Evolutionary conservation across 2,113 vertebrate species (phyloP), one percentile per base, ranked within the genome.

Genomic region (Entosphenus tridentatus): DNA sequence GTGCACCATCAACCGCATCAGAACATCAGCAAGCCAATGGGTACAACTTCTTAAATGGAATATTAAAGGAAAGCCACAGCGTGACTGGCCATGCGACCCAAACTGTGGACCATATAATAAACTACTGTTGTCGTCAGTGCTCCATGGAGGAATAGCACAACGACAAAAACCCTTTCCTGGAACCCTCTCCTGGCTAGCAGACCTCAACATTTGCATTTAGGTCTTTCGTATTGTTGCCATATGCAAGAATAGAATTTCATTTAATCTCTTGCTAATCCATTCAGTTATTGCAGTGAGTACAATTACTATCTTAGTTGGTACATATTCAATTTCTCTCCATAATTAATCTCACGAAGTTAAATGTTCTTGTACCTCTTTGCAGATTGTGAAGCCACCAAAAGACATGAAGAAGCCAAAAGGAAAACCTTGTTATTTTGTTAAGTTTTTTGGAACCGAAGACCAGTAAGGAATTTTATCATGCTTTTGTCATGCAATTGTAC

Each of bases 381-480:
- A 98, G 93, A 80, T 98, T 70, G 93, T 98, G 72, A 96, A 95
- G 75, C 88, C 93, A 54, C 93, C 93, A 62, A 98, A 98, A 80
- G 93, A 98, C 74, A 78, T 97, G 79, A 98, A 98, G 77, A 98
- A 98, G 73, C 92, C 93, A 18, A 81, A 92, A 72, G 93, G 92
- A 68, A 98, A 97, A 75, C 96, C 96, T 80, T 95, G 89, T 77
- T 93, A 96, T 78, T 97, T 97, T 77, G 92, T 96, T 69, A 97
- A 97, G 76, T 96, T 96, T 80, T 97, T 97, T 80, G 93, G 93
- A 78, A 98, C 93, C 70, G 93, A 98, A 83, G 93, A 98, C 79
- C 93, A 98, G 93, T 97, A 80, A 83, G 93, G 88, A 80, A 57
- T n/a, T 18, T 11, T 69, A 67, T 12, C 55, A 57, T 71, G 2